Percentiles rank a stretch among this genome's conserved stretches.
phyloP scores from a whole-genome alignment of 1,140 invertebrate genomes.

The Drosophila ambigua region DNA sequence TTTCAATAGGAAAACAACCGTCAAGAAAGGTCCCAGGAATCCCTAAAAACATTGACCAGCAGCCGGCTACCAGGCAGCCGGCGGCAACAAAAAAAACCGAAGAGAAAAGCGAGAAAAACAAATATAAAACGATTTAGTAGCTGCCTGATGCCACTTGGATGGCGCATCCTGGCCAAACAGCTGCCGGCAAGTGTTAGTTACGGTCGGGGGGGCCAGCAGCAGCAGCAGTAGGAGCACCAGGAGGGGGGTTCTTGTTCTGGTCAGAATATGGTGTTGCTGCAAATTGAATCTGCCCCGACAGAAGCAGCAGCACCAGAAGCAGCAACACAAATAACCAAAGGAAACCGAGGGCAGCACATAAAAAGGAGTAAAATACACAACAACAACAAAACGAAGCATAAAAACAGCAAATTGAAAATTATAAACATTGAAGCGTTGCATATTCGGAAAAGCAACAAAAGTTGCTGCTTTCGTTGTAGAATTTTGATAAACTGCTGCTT shows the following conservation, averaged over 20 bases:
- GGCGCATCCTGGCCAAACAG: slow-evolving; percentile 63
- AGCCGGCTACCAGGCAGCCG: slow-evolving; percentile 24
- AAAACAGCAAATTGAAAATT: slow-evolving; percentile 67
- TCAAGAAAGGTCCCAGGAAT: slow-evolving; percentile 53
- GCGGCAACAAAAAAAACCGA: slow-evolving; percentile 8
- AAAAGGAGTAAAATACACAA: slow-evolving; percentile 55
- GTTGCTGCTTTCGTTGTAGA: neutral
- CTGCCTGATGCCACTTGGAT: slow-evolving; percentile 61
- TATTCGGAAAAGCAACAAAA: slow-evolving; percentile 4
- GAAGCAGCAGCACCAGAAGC: slow-evolving; percentile 10
- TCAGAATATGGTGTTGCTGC: slow-evolving; percentile 39
- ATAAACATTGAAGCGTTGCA: slow-evolving; percentile 51
- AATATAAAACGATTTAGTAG: slow-evolving; percentile 81
- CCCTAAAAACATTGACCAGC: slow-evolving; percentile 66
- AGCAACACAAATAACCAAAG: slow-evolving; percentile 26
- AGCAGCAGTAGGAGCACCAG: neutral
- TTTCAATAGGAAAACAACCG: slow-evolving; percentile 75
- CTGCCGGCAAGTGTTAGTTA: slow-evolving; percentile 75
- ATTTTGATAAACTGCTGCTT: slow-evolving; percentile 22
- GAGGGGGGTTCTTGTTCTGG: slow-evolving; percentile 16
- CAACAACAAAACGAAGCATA: slow-evolving; percentile 21
- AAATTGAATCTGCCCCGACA: slow-evolving; percentile 68
- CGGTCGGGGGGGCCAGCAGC: neutral
- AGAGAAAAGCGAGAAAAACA: slow-evolving; percentile 64
- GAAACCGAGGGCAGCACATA: slow-evolving; percentile 16